Base-by-base conservation (phyloP, 1,140 invertebrate species). In the Zaprionus camerounensis region DNA sequence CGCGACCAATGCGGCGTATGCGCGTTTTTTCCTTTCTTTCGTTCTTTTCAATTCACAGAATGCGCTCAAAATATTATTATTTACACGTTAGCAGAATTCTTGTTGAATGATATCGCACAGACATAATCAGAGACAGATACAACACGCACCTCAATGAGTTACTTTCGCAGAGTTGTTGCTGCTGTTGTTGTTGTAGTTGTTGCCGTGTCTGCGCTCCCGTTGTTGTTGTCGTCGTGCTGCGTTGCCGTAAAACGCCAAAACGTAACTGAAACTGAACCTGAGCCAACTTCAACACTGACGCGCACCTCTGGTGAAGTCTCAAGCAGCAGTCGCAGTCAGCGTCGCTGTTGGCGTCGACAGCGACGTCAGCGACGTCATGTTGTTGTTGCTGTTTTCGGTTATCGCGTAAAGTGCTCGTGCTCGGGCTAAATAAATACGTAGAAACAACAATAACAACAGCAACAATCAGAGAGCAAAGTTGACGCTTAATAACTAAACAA, bases 231-330 rank as follows among this genome's bases (percentile, higher is more conserved):
- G 28, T 57, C 44, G 15, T 77, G 85, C 81, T 85, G 81, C 85
- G 85, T 91, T 90, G 90, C 85, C 86, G 85, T 90, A 90, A 90
- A 90, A 91, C 86, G 85, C 86, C 85, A 79, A 90, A 90, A 91
- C 85, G 85, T 90, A 90, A 91, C 86, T 90, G 71, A 87, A 79
- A 84, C 72, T 80, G 74, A 84, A 84, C 81, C 81, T 78, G 71
- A 81, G 78, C 76, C 84, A 90, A 90, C 85, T 83, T 78, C 75
- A 75, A 71, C 64, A 64, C 70, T 57, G 63, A 68, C 75, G 41
- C 66, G 62, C 70, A 72, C 66, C 82, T 67, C 82, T 80, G 13
- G 13, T 2, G 64, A 79, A 83, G 70, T 86, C 76, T 62, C 24
- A 69, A 58, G 55, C 51, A 65, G 62, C 51, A 46, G 57, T 55